Percentiles rank a stretch among this genome's conserved stretches.
phyloP scores from a whole-genome alignment of 30 jellyfish, hydroid and myxozoan species.

The Catostylus mosaicus region DNA sequence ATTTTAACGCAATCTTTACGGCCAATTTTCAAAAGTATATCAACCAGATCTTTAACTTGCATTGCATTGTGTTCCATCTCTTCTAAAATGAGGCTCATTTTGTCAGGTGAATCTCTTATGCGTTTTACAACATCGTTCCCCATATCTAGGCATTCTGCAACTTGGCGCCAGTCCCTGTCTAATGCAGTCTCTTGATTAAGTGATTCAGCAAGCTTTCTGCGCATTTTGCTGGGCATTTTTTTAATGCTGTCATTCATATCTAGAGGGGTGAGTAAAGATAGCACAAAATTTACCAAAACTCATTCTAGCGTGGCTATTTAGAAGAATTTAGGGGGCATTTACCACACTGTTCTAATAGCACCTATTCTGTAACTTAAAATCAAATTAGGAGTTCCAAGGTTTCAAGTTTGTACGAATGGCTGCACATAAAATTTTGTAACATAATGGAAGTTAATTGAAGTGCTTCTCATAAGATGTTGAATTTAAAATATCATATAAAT shows the following conservation, averaged over 20 bases:
- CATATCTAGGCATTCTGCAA: slow-evolving; percentile 13
- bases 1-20: not conserved
- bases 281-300: too few relatives aligned
- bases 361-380: too few relatives aligned
- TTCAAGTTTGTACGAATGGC: too few relatives aligned
- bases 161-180: slow-evolving; percentile 2
- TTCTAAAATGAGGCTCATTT: not conserved
- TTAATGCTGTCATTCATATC: not conserved
- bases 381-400: too few relatives aligned
- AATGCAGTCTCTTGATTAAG: not conserved
- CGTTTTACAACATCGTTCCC: not conserved
- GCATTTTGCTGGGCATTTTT: not conserved
- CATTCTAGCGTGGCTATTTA: too few relatives aligned
- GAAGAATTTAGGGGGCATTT: too few relatives aligned
- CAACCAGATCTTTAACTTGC: not conserved
- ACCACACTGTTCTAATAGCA: too few relatives aligned
- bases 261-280: not conserved
- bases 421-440: too few relatives aligned
- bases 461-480: too few relatives aligned
- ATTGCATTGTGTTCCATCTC: not conserved
- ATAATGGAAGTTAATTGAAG: too few relatives aligned
- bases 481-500: too few relatives aligned
- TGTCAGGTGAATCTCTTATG: not conserved
- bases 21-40: not conserved
- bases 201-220: slow-evolving; percentile 6